A percentile compares a stretch with the other conserved stretches of the same genome.
Evolutionary conservation across 2,797 vertebrate genomes (phyloP).

Genomic region (Pseudochirops corinnae): DNA sequence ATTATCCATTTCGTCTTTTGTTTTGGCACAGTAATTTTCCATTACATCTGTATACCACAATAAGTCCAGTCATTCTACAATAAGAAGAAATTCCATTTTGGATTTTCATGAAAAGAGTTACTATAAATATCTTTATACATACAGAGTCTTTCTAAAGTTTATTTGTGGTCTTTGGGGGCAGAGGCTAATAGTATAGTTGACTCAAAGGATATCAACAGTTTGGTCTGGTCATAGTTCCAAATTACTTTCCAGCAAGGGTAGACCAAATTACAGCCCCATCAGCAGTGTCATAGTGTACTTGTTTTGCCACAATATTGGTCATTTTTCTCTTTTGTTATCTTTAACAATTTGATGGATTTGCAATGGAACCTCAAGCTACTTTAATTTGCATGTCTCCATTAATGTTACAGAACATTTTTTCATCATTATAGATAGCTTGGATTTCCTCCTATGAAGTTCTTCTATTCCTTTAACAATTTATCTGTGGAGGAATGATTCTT

Average conservation of each 20-base stretch:
- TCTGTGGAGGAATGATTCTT: not conserved
- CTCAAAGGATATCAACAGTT: not conserved
- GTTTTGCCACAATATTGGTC: not conserved
- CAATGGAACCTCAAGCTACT: not conserved
- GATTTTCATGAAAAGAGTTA: not conserved
- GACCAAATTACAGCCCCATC: not conserved
- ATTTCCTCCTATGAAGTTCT: not conserved
- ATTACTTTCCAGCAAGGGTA: not conserved
- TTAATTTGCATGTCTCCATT: not conserved
- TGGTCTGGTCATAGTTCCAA: not conserved
- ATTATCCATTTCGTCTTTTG: not conserved
- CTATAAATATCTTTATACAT: not conserved
- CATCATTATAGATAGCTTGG: not conserved
- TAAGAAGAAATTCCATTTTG: not conserved
- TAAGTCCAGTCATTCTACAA: not conserved
- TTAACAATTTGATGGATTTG: not conserved
- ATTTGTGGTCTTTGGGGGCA: not conserved
- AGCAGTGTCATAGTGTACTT: not conserved
- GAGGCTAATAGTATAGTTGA: not conserved
- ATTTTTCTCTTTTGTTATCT: not conserved
- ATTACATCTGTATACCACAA: not conserved
- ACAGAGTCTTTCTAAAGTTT: not conserved
- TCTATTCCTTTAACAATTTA: not conserved
- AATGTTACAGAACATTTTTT: not conserved
- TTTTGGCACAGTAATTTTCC: not conserved